Evolutionary conservation across 2,888 invertebrate species (phyloP).

Genomic region (Stenotaenia linearis): DNA sequence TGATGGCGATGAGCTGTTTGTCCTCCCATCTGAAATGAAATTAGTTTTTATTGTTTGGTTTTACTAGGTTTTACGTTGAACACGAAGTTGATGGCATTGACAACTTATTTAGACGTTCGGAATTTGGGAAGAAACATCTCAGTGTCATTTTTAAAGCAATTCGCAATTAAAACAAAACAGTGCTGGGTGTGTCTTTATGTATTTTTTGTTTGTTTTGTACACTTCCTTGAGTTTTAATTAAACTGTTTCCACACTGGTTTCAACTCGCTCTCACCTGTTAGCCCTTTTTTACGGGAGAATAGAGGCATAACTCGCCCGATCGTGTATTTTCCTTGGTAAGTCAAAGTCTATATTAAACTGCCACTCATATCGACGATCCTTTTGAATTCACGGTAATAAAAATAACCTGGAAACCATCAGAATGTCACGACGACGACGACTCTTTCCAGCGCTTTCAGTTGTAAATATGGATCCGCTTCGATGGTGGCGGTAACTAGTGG

Average conservation of each 20-base stretch:
- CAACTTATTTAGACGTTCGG: not conserved
- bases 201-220: not conserved
- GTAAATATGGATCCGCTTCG: not conserved
- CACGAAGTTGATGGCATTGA: not conserved
- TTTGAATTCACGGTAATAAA: not conserved
- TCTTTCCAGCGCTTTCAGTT: not conserved
- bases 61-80: not conserved
- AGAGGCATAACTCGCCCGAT: not conserved
- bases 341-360: not conserved
- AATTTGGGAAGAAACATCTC: not conserved
- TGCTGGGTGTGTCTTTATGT: not conserved
- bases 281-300: not conserved
- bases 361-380: not conserved
- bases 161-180: not conserved
- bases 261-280: not conserved
- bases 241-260: not conserved
- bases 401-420: not conserved
- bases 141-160: not conserved
- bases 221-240: not conserved
- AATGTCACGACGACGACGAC: not conserved
- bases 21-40: not conserved
- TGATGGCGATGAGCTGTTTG: not conserved
- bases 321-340: not conserved
- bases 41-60: too few relatives aligned
- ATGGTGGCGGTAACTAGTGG: too few relatives aligned